Percentiles rank a stretch among this genome's conserved stretches.
phyloP scores from a whole-genome alignment of 1,140 invertebrate species.

The Drosophila gunungcola region DNA sequence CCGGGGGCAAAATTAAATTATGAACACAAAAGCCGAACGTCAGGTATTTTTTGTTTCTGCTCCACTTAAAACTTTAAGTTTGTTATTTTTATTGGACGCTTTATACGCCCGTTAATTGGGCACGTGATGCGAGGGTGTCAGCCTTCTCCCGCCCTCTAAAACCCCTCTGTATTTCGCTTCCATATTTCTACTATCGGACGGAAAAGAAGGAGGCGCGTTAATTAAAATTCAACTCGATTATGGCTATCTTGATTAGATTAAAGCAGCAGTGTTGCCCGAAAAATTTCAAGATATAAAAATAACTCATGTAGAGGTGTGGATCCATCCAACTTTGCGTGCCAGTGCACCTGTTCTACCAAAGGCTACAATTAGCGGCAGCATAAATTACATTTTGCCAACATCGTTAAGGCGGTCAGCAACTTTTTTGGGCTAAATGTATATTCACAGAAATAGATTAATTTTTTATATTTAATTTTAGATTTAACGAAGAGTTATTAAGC shows the following conservation, averaged over 20 bases:
- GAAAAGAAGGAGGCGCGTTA: slow-evolving; percentile 48
- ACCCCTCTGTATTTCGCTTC: background rate
- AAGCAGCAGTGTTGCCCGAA: slow-evolving; percentile 2
- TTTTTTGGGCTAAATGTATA: slow-evolving; percentile 21
- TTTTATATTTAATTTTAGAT: background rate
- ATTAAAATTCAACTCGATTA: slow-evolving; percentile 59
- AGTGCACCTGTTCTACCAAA: slow-evolving; percentile 35
- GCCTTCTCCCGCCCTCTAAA: slow-evolving; percentile 16
- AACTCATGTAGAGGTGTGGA: background rate
- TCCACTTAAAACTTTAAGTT: background rate
- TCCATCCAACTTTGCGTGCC: slow-evolving; percentile 32
- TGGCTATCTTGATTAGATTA: slow-evolving; percentile 58
- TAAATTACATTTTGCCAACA: slow-evolving; percentile 53
- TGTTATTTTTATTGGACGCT: slow-evolving; percentile 2
- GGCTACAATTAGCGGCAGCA: slow-evolving; percentile 25
- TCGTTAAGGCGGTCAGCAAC: slow-evolving; percentile 54
- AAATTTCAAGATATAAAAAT: slow-evolving; percentile 30
- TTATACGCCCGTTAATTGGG: slow-evolving; percentile 51
- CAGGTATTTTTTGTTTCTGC: slow-evolving; percentile 15
- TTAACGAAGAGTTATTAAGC: too few relatives aligned
- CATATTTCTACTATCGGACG: background rate
- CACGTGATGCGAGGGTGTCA: slow-evolving; percentile 54
- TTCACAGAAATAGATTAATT: background rate
- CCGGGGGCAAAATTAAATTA: slow-evolving; percentile 12
- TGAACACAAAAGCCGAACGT: slow-evolving; percentile 1